Evolutionary conservation across 2,113 vertebrate species (phyloP).

Genomic region (Chloroceryle aenea): DNA sequence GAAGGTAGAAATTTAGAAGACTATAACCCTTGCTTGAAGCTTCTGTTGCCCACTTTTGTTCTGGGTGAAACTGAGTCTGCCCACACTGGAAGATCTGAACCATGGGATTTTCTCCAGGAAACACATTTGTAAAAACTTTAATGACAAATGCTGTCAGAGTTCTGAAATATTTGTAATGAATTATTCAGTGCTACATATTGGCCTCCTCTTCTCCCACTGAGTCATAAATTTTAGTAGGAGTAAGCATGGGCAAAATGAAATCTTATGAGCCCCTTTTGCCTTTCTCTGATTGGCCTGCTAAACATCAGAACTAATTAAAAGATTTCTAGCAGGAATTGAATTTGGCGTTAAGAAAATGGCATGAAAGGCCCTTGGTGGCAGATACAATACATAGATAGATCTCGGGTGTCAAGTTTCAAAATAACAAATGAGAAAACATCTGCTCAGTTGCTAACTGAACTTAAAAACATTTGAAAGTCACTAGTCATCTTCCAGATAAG

Average conservation of each 20-base stretch:
- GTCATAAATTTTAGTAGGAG: slow-evolving; percentile 50
- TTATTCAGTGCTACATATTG: slow-evolving; percentile 30
- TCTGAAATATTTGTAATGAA: slow-evolving; percentile 48
- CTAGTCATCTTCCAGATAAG: background rate
- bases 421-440: background rate
- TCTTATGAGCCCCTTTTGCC: background rate
- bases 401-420: background rate
- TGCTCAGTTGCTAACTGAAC: background rate
- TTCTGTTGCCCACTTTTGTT: background rate
- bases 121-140: background rate
- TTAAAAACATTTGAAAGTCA: background rate
- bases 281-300: background rate
- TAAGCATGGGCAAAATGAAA: slow-evolving; percentile 21
- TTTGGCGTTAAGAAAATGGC: background rate
- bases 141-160: background rate
- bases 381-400: background rate
- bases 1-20: background rate
- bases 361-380: background rate
- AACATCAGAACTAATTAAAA: slow-evolving; percentile 33
- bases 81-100: background rate
- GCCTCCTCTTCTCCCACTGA: slow-evolving; percentile 43
- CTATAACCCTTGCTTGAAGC: background rate
- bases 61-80: background rate
- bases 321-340: background rate
- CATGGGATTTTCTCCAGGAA: background rate